A percentile compares a stretch with the other conserved stretches of the same genome.
Conservation (phyloP, 1,140 invertebrate species). For the Mamestra configurata region DNA sequence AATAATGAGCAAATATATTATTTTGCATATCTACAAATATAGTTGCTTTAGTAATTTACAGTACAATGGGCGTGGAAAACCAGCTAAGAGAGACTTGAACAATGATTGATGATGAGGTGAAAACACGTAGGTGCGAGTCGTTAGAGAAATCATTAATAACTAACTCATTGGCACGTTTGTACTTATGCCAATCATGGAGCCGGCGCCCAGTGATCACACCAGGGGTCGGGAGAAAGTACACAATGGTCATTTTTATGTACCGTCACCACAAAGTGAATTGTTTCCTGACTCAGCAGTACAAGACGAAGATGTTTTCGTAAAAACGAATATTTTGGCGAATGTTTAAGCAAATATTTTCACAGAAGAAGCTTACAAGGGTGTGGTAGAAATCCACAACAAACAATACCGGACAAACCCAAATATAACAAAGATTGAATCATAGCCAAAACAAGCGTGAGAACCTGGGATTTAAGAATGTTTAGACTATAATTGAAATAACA, state of each 20-base stretch:
- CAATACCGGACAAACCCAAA: background rate
- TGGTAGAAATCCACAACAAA: slow-evolving; percentile 1
- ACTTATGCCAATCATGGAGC: slow-evolving; percentile 42
- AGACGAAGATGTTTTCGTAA: slow-evolving; percentile 6
- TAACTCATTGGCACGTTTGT: slow-evolving; percentile 42
- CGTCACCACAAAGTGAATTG: slow-evolving; percentile 17
- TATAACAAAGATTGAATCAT: slow-evolving; percentile 18
- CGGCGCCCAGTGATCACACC: slow-evolving; percentile 32
- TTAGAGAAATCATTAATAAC: slow-evolving; percentile 51
- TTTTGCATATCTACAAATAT: slow-evolving; percentile 5
- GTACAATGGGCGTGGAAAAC: slow-evolving; percentile 33
- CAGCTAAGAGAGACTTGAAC: slow-evolving; percentile 27
- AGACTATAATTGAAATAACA: slow-evolving; percentile 17
- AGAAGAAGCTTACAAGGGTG: background rate
- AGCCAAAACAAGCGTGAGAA: slow-evolving; percentile 31
- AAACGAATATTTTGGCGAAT: background rate
- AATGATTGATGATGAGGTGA: slow-evolving; percentile 48
- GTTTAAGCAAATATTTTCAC: slow-evolving; percentile 9
- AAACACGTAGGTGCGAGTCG: slow-evolving; percentile 38
- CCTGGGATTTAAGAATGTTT: background rate
- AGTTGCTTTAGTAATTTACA: background rate
- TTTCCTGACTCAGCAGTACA: slow-evolving; percentile 35
- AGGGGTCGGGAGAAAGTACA: slow-evolving; percentile 46
- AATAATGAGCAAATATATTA: background rate
- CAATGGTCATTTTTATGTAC: slow-evolving; percentile 33